These are phyloP conservation scores for Orchestes rusci DNA, from an alignment of 2,888 invertebrate genomes.

Conservation along the genomic window DNA sequence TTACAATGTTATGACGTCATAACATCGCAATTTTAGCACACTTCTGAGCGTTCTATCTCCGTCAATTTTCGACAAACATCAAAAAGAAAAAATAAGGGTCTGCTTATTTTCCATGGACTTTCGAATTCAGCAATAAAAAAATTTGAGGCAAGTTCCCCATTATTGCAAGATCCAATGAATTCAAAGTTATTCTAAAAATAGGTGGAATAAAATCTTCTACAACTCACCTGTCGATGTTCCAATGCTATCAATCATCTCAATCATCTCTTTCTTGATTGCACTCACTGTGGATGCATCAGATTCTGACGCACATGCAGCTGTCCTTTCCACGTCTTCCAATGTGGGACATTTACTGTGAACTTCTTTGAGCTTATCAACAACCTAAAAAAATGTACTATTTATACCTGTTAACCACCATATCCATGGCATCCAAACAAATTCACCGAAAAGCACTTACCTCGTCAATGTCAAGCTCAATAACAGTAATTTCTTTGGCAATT, in stretches of 20 bases:
- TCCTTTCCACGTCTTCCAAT: constrained; percentile 49
- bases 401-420: too few species aligned
- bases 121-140: too few species aligned
- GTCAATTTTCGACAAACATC: too few species aligned
- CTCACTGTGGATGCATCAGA: constrained; percentile 45
- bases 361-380: constrained; percentile 47
- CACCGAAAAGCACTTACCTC: constrained; percentile 50
- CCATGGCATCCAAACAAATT: too few species aligned
- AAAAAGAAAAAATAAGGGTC: too few species aligned
- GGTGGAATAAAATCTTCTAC: neutral
- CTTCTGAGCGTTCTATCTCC: too few species aligned
- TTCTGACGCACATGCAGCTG: constrained; percentile 44
- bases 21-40: too few species aligned
- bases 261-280: constrained; percentile 51
- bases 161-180: neutral
- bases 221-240: constrained; percentile 41
- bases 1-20: too few species aligned
- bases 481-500: constrained; percentile 62
- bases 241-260: constrained; percentile 50
- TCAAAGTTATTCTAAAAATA: neutral
- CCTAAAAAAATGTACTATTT: constrained; percentile 11
- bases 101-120: too few species aligned
- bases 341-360: constrained; percentile 53
- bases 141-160: too few species aligned
- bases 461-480: constrained; percentile 67